A percentile compares a stretch with the other conserved stretches of the same genome.
Evolutionary conservation across 37 sponge, comb jelly and placozoan species (phyloP).

Genomic region (Trichoplax adhaerens): DNA sequence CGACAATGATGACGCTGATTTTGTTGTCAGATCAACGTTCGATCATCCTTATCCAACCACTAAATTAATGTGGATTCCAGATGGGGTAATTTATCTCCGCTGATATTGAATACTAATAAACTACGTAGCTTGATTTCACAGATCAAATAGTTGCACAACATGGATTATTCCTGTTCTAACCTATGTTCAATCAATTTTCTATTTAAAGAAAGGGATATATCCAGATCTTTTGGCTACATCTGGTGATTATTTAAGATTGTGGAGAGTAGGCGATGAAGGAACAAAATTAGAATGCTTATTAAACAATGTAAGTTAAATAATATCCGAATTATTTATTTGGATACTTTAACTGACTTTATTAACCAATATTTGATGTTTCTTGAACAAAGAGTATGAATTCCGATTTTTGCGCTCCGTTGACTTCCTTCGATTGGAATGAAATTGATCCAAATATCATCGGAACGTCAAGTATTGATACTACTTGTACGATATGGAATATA

Average conservation of each 20-base stretch:
- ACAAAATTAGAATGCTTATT: constrained; percentile 73
- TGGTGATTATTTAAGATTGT: constrained; percentile 84
- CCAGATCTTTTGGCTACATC: constrained; percentile 83
- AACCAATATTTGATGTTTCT: background rate
- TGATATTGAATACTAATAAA: too few species aligned
- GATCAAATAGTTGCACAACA: too few species aligned
- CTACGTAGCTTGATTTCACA: too few species aligned
- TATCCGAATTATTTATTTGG: background rate
- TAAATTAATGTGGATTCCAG: constrained; percentile 91
- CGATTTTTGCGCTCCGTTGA: constrained; percentile 93
- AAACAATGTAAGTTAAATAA: constrained; percentile 57
- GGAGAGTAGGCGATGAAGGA: constrained; percentile 59
- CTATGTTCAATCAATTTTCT: background rate
- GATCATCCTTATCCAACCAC: constrained; percentile 96
- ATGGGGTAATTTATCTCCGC: constrained; percentile 21
- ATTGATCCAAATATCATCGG: constrained; percentile 76
- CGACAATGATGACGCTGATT: constrained; percentile 71
- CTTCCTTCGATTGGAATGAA: constrained; percentile 96
- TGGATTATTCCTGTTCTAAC: too few species aligned
- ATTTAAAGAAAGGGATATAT: constrained; percentile 23
- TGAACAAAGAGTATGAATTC: constrained; percentile 57
- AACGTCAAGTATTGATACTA: constrained; percentile 89
- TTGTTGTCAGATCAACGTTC: constrained; percentile 52
- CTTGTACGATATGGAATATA: constrained; percentile 92
- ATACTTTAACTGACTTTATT: background rate